Percentiles rank a stretch among this genome's conserved stretches.
phyloP scores from a whole-genome alignment of 2,888 invertebrate genomes.

The Arge pagana region DNA sequence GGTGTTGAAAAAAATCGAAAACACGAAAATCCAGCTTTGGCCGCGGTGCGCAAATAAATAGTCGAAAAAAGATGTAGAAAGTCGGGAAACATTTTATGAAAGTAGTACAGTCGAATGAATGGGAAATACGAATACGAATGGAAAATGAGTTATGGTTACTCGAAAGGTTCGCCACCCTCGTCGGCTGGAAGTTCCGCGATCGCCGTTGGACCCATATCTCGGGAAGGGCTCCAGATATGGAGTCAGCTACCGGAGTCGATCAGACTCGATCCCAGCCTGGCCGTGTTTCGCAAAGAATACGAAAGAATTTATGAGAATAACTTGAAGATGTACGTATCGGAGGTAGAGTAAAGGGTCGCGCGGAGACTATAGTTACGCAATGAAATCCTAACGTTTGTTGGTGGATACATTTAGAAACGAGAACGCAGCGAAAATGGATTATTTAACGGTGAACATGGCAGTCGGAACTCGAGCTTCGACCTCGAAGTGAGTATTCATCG shows the following conservation, averaged over 20 bases:
- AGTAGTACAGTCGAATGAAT: too few species aligned
- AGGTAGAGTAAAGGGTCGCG: constrained; percentile 3
- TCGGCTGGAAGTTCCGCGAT: constrained; percentile 19
- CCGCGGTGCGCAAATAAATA: too few species aligned
- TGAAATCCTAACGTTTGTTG: neutral
- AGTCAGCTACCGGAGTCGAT: constrained; percentile 68
- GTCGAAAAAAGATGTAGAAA: too few species aligned
- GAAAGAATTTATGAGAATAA: constrained; percentile 50
- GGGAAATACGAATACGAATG: too few species aligned
- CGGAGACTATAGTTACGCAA: neutral
- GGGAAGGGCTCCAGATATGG: constrained; percentile 65
- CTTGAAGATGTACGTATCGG: constrained; percentile 35
- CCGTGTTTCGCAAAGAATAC: constrained; percentile 65
- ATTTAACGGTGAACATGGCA: constrained; percentile 4
- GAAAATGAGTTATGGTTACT: too few species aligned
- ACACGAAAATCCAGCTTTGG: too few species aligned
- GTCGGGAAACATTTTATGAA: too few species aligned
- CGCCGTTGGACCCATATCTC: constrained; percentile 45
- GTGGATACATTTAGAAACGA: neutral
- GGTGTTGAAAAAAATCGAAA: too few species aligned
- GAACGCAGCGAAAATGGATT: neutral
- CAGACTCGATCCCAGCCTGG: constrained; percentile 69
- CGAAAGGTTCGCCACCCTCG: constrained; percentile 14
- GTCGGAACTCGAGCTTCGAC: neutral
- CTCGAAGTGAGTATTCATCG: neutral